Evolutionary conservation across 2,797 vertebrate genomes (phyloP), one percentile per base, ranked within the genome.

Genomic region (Taeniopygia guttata): DNA sequence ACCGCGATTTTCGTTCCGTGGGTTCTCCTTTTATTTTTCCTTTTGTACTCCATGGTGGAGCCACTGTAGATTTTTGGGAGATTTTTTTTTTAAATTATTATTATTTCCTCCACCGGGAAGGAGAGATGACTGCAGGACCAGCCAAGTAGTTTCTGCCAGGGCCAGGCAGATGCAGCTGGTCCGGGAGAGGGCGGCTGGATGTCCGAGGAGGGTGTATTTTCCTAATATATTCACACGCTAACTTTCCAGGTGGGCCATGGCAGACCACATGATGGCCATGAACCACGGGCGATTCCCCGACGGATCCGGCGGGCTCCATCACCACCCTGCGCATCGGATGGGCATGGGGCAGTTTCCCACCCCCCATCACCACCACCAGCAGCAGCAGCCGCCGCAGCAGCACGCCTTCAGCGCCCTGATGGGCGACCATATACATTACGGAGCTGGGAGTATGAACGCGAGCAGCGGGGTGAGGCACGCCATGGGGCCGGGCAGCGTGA

Each of bases 201-300:
- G 83, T 70, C 90, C 68, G 68, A 89, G 79, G 18, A 83, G 93
- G 93, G 51, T 58, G 27, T 63, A 13, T 91, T 95, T 89, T 63
- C 56, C 30, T 89, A 85, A 94, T 19, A 25, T 59, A 11, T 87
- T 86, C 76, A 26, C 90, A 34, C 74, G 90, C 88, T 97, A 92
- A 90, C 96, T 98, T 97, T 93, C 94, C 96, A 98, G 98, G 98
- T 97, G 97, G 96, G 97, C 97, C 93, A 98, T 98, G 98, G 98
- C 98, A 96, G 98, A 98, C 90, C 98, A 98, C 95, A 98, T 98
- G 98, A 98, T 98, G 98, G 98, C 98, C 96, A 98, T 98, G 98
- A 98, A 98, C 98, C 98, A 98, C 97, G 98, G 98, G 88, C 98
- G 98, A 91, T 98, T 98, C 97, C 98, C 98, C 74, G 98, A 98